These are phyloP conservation scores for Apus apus DNA, from an alignment of 2,113 vertebrate genomes.

Conservation along the genomic window DNA sequence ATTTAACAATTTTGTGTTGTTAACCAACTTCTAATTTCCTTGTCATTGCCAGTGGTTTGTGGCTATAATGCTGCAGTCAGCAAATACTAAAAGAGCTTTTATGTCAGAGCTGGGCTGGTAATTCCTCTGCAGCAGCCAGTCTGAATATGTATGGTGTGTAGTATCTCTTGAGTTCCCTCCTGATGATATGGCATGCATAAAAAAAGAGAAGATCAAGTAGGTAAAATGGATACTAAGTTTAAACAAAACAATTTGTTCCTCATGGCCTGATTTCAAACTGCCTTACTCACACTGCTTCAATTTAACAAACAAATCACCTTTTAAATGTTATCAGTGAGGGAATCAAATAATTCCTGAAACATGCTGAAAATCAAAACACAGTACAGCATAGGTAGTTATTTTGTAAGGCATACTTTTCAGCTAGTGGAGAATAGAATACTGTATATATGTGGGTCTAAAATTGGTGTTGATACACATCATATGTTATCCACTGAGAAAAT, in stretches of 20 bases:
- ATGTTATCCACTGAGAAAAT: neutral
- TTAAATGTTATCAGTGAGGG: neutral
- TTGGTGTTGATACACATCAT: neutral
- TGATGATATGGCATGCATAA: neutral
- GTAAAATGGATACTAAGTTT: neutral
- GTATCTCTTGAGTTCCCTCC: neutral
- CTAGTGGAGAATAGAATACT: neutral
- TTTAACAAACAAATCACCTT: neutral
- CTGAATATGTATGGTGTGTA: neutral
- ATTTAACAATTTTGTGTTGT: slow-evolving; percentile 42
- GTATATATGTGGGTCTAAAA: neutral
- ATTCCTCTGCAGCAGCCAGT: slow-evolving; percentile 17
- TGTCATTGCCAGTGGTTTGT: slow-evolving; percentile 54
- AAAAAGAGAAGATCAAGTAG: neutral
- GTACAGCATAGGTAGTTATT: neutral
- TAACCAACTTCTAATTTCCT: slow-evolving; percentile 59
- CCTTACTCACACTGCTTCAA: neutral
- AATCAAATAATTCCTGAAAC: neutral
- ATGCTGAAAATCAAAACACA: neutral
- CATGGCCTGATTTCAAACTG: slow-evolving; percentile 3
- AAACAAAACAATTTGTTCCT: slow-evolving; percentile 11
- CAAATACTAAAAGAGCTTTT: slow-evolving; percentile 55
- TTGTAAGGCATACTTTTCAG: neutral
- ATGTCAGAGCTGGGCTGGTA: neutral
- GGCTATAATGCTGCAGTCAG: slow-evolving; percentile 52